phyloP scores from a whole-genome alignment of 2,113 vertebrate genomes.

The Oryzias melastigma region DNA sequence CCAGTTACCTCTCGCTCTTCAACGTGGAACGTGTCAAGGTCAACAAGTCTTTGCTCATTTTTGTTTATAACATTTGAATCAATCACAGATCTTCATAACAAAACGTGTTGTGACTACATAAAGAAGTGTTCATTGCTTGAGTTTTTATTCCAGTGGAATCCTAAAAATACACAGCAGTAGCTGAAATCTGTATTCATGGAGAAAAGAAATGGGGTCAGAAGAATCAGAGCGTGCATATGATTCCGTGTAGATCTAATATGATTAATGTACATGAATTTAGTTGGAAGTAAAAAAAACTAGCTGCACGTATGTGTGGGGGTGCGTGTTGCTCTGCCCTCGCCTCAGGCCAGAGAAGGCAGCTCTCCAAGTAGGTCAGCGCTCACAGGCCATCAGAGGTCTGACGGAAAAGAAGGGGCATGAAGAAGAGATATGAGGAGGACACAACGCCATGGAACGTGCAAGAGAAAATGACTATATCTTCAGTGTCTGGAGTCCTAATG shows the following conservation, averaged over 20 bases:
- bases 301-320: neutral
- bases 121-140: too few relatives aligned
- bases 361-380: constrained; percentile 57
- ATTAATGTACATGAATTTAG: constrained; percentile 35
- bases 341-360: constrained; percentile 37
- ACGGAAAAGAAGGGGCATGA: constrained; percentile 1
- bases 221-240: constrained; percentile 39
- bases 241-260: constrained; percentile 27
- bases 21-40: too few relatives aligned
- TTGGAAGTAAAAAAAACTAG: neutral
- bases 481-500: too few relatives aligned
- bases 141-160: too few relatives aligned
- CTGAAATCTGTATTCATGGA: neutral
- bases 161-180: too few relatives aligned
- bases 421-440: constrained; percentile 9
- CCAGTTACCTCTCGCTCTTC: too few relatives aligned
- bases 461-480: too few relatives aligned
- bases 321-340: constrained; percentile 20
- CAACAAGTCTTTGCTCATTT: too few relatives aligned
- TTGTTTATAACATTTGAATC: too few relatives aligned
- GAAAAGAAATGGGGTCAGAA: constrained; percentile 38
- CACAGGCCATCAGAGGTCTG: constrained; percentile 41
- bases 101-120: too few relatives aligned
- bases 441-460: neutral
- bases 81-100: too few relatives aligned